Percentiles rank a stretch among this genome's conserved stretches.
These are phyloP conservation scores for Zoanthus sansibaricus DNA, from an alignment of 92 coral and sea anemone species.

Conservation along the genomic window DNA sequence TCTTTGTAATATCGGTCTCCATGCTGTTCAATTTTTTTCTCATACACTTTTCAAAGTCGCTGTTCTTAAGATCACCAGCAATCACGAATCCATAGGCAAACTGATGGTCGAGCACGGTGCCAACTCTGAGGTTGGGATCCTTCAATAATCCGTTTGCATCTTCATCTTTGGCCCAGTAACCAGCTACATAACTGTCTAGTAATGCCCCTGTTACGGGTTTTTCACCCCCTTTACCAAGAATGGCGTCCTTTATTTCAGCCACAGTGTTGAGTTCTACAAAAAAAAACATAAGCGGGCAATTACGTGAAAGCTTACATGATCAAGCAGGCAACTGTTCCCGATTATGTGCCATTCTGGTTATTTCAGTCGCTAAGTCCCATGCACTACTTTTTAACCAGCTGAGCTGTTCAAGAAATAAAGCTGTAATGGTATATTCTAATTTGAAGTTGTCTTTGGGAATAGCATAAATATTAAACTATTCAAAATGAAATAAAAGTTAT, in stretches of 20 bases:
- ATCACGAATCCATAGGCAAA: constrained; percentile 99
- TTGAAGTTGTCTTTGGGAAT: no score
- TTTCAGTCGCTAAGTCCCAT: no score
- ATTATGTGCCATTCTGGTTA: no score
- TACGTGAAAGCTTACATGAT: no score
- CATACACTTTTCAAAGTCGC: constrained; percentile 80
- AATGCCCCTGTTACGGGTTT: constrained; percentile 73
- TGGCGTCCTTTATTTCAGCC: constrained; percentile 68
- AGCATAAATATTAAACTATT: no score
- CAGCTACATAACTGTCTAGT: constrained; percentile 98
- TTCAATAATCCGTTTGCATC: constrained; percentile 60
- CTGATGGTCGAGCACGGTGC: constrained; percentile 98
- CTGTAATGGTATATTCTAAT: no score
- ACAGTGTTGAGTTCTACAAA: constrained; percentile 73
- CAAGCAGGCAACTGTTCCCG: no score
- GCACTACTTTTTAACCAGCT: no score
- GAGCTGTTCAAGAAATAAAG: no score
- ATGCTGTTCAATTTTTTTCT: constrained; percentile 95
- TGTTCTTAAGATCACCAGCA: constrained; percentile 70
- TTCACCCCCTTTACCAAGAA: constrained; percentile 46
- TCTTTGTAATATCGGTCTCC: constrained; percentile 94
- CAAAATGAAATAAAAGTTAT: no score
- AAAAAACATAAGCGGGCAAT: no score
- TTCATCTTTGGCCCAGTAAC: constrained; percentile 89
- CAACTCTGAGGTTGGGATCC: constrained; percentile 78